Percentiles rank a stretch among this genome's conserved stretches.
Conservation (phyloP, 2,888 invertebrate genomes). For the Heteromyza rotundicornis region DNA sequence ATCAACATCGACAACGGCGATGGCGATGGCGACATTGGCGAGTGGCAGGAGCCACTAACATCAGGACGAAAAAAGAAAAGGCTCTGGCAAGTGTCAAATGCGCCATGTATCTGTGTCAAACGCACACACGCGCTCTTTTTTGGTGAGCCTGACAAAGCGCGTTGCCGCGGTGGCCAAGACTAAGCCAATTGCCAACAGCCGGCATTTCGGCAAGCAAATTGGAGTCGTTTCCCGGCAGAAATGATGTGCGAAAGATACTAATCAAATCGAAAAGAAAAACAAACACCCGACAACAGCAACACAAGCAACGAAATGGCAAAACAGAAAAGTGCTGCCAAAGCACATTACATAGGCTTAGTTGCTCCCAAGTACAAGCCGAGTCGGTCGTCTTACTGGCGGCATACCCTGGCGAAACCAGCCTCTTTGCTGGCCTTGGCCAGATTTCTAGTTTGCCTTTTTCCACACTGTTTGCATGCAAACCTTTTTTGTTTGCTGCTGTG, state of each 20-base stretch:
- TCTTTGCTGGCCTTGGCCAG: too few relatives aligned
- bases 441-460: too few relatives aligned
- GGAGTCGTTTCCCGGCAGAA: background rate
- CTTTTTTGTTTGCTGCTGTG: too few relatives aligned
- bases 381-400: too few relatives aligned
- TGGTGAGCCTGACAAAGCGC: constrained; percentile 1
- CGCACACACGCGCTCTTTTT: background rate
- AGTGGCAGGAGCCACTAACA: background rate
- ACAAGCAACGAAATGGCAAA: too few relatives aligned
- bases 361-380: too few relatives aligned
- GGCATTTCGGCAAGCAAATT: background rate
- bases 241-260: constrained; percentile 1
- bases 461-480: too few relatives aligned
- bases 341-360: too few relatives aligned
- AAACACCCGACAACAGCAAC: too few relatives aligned
- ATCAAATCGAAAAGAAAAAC: background rate
- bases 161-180: background rate
- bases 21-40: background rate
- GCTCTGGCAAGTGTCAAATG: constrained; percentile 1
- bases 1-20: background rate
- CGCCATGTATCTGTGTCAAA: constrained; percentile 1
- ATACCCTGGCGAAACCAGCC: too few relatives aligned
- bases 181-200: background rate
- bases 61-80: background rate
- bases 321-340: too few relatives aligned